A percentile compares a stretch with the other conserved stretches of the same genome.
These are phyloP conservation scores for Diplodus puntazzo DNA, from an alignment of 2,797 vertebrate species.

Conservation along the genomic window DNA sequence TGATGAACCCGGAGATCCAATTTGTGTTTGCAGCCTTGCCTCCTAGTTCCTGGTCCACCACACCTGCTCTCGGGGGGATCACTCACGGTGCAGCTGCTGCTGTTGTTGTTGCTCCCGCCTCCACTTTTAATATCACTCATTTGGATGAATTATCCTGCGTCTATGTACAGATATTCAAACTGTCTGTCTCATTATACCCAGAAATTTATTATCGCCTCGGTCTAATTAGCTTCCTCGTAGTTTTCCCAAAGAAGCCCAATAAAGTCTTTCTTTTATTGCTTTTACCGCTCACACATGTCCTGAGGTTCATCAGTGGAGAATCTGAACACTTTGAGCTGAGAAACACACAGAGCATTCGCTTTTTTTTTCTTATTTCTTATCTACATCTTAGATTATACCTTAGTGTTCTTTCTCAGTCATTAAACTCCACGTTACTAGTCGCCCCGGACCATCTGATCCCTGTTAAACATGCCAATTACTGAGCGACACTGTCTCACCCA, in stretches of 20 bases:
- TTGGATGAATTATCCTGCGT: conserved; percentile 69
- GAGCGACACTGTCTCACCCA: conserved; percentile 50
- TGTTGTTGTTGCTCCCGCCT: conserved; percentile 56
- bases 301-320: conserved; percentile 33
- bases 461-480: conserved; percentile 64
- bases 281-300: conserved; percentile 44
- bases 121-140: conserved; percentile 76
- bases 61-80: conserved; percentile 41
- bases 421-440: background rate
- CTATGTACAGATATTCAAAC: conserved; percentile 63
- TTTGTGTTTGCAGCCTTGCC: conserved; percentile 40
- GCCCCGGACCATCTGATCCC: conserved; percentile 28
- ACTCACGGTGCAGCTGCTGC: conserved; percentile 43
- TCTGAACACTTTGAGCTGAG: background rate
- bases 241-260: conserved; percentile 59
- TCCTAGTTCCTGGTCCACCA: conserved; percentile 40
- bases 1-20: conserved; percentile 47
- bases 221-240: conserved; percentile 64
- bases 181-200: conserved; percentile 65
- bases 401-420: conserved; percentile 4
- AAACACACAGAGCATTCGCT: background rate
- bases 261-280: conserved; percentile 57
- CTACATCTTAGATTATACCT: background rate
- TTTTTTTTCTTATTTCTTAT: no score
- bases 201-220: conserved; percentile 67